Percentiles rank a stretch among this genome's conserved stretches.
Evolutionary conservation across 2,888 invertebrate species (phyloP).

Genomic region (Apoderus coryli): DNA sequence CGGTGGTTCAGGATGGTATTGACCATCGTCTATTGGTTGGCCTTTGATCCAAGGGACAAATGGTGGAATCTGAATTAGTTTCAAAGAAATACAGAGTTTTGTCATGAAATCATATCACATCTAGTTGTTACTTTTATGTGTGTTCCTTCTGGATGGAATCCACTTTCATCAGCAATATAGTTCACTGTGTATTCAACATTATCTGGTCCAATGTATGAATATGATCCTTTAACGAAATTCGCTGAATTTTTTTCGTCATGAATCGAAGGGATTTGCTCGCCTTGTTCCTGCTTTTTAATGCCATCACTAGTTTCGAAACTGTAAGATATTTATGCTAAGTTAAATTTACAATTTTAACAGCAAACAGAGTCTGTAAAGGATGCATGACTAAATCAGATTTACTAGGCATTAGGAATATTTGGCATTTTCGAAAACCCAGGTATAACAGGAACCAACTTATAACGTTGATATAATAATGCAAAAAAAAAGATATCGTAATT

Average conservation of each 20-base stretch:
- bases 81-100: neutral
- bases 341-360: too few species aligned
- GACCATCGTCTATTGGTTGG: conserved; percentile 15
- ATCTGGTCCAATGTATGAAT: conserved; percentile 46
- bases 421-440: too few species aligned
- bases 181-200: conserved; percentile 47
- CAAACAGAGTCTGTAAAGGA: too few species aligned
- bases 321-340: conserved; percentile 17
- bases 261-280: conserved; percentile 38
- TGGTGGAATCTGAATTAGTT: conserved; percentile 19
- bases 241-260: conserved; percentile 21
- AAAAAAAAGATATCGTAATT: too few species aligned
- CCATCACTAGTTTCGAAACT: conserved; percentile 53
- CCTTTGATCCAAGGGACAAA: conserved; percentile 21
- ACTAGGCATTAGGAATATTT: too few species aligned
- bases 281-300: conserved; percentile 45
- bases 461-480: too few species aligned
- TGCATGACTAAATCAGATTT: too few species aligned
- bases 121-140: conserved; percentile 29
- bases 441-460: too few species aligned
- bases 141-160: conserved; percentile 38
- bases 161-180: conserved; percentile 45
- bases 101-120: neutral
- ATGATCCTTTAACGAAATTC: conserved; percentile 39
- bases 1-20: conserved; percentile 10